phyloP scores from a whole-genome alignment of 2,113 vertebrate genomes.

The Pristiophorus japonicus region DNA sequence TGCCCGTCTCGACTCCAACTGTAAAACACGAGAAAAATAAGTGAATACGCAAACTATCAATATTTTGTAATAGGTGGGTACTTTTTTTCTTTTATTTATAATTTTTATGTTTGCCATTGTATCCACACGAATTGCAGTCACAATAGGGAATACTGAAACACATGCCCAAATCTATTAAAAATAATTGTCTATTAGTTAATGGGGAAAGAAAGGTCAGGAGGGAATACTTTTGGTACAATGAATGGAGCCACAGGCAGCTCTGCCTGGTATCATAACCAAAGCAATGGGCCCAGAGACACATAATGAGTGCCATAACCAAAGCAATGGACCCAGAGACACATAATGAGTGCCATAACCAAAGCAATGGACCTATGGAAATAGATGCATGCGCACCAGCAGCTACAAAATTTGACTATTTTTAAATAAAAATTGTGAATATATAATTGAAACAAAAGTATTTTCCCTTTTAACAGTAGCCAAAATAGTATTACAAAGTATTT shows the following conservation, averaged over 20 bases:
- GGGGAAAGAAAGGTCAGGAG: neutral
- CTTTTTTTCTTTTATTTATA: neutral
- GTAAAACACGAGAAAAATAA: neutral
- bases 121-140: neutral
- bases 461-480: neutral
- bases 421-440: neutral
- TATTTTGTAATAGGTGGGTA: neutral
- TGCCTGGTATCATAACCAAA: neutral
- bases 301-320: neutral
- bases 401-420: neutral
- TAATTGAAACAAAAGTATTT: neutral
- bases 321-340: neutral
- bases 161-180: neutral
- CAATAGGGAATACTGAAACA: neutral
- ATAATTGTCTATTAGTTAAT: neutral
- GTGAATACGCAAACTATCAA: neutral
- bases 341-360: neutral
- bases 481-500: neutral
- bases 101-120: neutral
- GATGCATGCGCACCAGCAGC: too few species aligned
- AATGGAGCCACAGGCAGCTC: neutral
- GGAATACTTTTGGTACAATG: neutral
- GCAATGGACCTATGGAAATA: too few species aligned
- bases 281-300: neutral
- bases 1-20: conserved; percentile 98